These are phyloP conservation scores for Aselliscus stoliczkanus DNA, from an alignment of 2,797 vertebrate genomes.

Conservation along the genomic window DNA sequence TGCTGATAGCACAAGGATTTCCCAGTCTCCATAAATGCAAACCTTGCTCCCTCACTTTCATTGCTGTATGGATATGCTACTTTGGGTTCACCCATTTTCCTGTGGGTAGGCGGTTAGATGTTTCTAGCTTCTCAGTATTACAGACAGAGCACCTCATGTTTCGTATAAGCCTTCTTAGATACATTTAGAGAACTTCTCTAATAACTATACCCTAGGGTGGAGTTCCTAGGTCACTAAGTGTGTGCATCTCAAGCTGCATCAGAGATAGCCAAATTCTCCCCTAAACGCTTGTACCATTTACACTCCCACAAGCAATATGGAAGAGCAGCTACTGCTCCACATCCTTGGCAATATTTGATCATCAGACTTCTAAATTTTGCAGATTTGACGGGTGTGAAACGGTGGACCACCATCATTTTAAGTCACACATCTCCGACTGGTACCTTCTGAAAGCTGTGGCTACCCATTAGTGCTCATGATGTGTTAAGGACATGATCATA, in stretches of 20 bases:
- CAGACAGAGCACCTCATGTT: not conserved
- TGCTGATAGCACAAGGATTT: not conserved
- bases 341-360: not conserved
- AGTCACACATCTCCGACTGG: not conserved
- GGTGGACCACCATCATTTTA: not conserved
- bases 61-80: not conserved
- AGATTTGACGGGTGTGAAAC: not conserved
- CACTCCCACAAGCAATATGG: no score
- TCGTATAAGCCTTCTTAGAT: not conserved
- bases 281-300: not conserved
- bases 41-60: not conserved
- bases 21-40: not conserved
- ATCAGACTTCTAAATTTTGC: not conserved
- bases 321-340: not conserved
- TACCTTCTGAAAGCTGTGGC: not conserved
- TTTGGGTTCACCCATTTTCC: not conserved
- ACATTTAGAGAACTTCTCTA: not conserved
- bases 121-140: not conserved
- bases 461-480: not conserved
- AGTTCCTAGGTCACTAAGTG: not conserved
- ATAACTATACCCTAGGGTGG: not conserved
- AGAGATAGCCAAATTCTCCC: not conserved
- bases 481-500: not conserved
- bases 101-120: not conserved
- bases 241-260: not conserved